Conservation (phyloP, 2,113 vertebrate genomes). For the Crotalus helleri region DNA sequence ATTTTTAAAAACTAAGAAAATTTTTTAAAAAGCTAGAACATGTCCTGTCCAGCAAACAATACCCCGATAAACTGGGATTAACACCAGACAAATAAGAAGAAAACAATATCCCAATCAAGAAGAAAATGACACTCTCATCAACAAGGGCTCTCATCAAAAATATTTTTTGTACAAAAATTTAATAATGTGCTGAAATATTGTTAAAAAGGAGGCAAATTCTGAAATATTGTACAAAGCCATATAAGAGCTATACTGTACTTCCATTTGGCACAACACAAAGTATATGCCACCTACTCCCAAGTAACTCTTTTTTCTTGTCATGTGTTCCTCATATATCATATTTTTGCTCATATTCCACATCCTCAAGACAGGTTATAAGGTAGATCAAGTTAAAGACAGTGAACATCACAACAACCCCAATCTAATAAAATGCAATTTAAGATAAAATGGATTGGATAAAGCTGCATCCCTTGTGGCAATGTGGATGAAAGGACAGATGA, state of each 20-base stretch:
- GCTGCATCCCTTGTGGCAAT: no score
- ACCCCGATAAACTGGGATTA: not conserved
- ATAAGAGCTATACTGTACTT: not conserved
- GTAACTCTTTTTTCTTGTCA: not conserved
- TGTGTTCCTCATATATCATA: not conserved
- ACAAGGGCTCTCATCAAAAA: not conserved
- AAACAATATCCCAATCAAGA: not conserved
- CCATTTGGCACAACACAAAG: not conserved
- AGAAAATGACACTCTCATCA: not conserved
- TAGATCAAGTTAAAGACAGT: not conserved
- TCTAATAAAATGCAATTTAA: not conserved
- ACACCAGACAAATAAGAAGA: not conserved
- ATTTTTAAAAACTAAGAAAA: not conserved
- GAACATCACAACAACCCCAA: not conserved
- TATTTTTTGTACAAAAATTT: not conserved
- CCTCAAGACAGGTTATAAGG: not conserved
- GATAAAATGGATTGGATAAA: not conserved
- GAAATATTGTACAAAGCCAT: not conserved
- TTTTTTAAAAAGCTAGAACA: not conserved
- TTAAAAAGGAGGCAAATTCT: not conserved
- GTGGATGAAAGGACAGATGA: not conserved
- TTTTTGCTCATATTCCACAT: not conserved
- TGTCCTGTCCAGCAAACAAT: not conserved
- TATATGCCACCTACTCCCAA: not conserved
- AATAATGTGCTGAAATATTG: not conserved